Evolutionary conservation across 1,140 invertebrate species (phyloP), one percentile per base, ranked within the genome.

Genomic region (Vollenhovia emeryi): DNA sequence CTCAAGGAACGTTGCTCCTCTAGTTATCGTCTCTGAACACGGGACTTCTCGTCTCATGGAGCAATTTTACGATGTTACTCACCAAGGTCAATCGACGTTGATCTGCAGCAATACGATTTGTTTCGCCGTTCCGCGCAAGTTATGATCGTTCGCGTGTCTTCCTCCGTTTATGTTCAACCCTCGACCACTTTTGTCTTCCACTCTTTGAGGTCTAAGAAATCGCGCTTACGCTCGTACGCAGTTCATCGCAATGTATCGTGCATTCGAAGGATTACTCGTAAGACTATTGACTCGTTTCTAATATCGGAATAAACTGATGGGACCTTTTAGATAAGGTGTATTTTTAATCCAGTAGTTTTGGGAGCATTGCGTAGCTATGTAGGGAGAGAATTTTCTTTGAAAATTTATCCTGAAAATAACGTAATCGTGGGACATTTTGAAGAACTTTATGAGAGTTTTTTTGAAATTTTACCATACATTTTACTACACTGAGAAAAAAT

Each of bases 21-120:
- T 55, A 84, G 62, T 89, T 90, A 92, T 89, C 84, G 80, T 57
- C 59, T 50, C 82, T 55, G 69, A 73, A 76, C 85, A 91, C 86
- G 90, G 90, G 90, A 91, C 33, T 52, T 59, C 48, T 71, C 60
- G 45, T 85, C 75, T 88, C 78, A 76, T 69, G 86, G n/a, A 43
- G 84, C 76, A 87, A 74, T 60, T 87, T 85, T 78, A 57, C 74
- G 27, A 86, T 85, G 79, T 88, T 88, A 89, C 86, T 74, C 76
- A 48, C 86, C 93, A 94, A 93, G 93, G 93, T 93, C 90, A 93
- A 91, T 92, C 84, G 89, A 55, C 62, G 68, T 84, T 76, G 62
- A 50, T 86, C 74, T 55, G 84, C 62, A 43, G 86, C 80, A 90
- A 89, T 79, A 79, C 64, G 73, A 92, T 87, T 86, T 90, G 50